Conservation (phyloP, 2,888 invertebrate species). For the Boloria euphrosyne region DNA sequence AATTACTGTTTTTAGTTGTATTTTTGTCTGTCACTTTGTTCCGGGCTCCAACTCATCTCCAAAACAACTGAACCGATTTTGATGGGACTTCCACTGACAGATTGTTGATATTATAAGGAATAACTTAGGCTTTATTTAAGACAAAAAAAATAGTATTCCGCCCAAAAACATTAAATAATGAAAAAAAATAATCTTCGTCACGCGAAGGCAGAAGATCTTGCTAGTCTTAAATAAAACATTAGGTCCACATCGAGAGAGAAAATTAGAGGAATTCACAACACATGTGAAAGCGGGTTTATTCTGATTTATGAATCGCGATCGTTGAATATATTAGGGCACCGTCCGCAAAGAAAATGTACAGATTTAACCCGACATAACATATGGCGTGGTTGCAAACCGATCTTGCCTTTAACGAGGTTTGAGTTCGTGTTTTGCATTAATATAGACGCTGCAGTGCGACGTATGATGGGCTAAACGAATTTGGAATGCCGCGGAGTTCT, state of each 20-base stretch:
- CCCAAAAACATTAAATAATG: no score
- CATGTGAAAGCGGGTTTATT: constrained; percentile 27
- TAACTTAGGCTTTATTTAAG: no score
- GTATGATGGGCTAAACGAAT: constrained; percentile 31
- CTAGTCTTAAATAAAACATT: not conserved
- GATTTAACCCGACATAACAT: constrained; percentile 41
- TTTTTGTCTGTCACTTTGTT: no score
- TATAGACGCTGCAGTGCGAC: constrained; percentile 40
- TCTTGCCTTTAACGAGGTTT: constrained; percentile 43
- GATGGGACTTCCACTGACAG: no score
- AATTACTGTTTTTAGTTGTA: no score
- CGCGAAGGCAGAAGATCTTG: no score
- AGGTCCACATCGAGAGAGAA: not conserved
- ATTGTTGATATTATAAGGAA: no score
- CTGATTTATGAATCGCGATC: constrained; percentile 44
- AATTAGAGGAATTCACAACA: constrained; percentile 18
- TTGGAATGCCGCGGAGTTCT: constrained; percentile 12
- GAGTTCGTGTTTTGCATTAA: constrained; percentile 47
- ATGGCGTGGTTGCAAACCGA: constrained; percentile 43
- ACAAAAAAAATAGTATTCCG: no score
- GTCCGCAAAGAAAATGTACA: constrained; percentile 41
- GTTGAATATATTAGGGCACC: constrained; percentile 44
- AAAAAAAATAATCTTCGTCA: no score
- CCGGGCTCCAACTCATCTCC: no score
- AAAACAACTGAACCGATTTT: no score